These are phyloP conservation scores for Thaumatotibia leucotreta DNA, from an alignment of 1,140 invertebrate genomes.

Conservation along the genomic window DNA sequence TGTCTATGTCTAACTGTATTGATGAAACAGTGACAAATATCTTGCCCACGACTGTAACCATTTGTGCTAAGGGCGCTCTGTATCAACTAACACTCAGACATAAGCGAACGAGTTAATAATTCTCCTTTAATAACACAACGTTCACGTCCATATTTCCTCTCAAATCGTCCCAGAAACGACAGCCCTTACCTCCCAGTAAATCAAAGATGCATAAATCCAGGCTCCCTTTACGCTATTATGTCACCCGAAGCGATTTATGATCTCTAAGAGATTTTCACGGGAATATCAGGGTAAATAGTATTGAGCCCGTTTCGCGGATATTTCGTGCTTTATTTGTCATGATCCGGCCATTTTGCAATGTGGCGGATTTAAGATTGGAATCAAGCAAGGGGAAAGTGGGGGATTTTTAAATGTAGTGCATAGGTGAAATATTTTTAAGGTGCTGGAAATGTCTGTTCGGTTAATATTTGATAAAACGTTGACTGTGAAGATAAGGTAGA, in stretches of 20 bases:
- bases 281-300: constrained; percentile 60
- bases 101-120: not conserved
- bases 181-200: constrained; percentile 50
- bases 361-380: not conserved
- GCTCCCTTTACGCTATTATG: constrained; percentile 68
- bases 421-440: too few relatives aligned
- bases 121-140: constrained; percentile 8
- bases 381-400: constrained; percentile 11
- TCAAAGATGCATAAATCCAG: constrained; percentile 69
- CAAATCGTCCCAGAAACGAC: constrained; percentile 35
- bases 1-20: too few relatives aligned
- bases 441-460: too few relatives aligned
- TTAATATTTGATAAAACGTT: too few relatives aligned
- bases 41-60: too few relatives aligned
- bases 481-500: too few relatives aligned
- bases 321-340: constrained; percentile 8
- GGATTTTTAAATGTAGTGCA: too few relatives aligned
- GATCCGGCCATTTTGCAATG: constrained; percentile 16
- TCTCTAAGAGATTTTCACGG: constrained; percentile 66
- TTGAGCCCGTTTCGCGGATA: constrained; percentile 29
- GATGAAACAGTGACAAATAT: too few relatives aligned
- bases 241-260: constrained; percentile 70
- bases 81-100: not conserved
- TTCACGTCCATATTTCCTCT: constrained; percentile 32
- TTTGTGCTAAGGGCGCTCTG: too few relatives aligned